Evolutionary conservation across 2,888 invertebrate genomes (phyloP), one percentile per base, ranked within the genome.

Genomic region (Sympetrum striolatum): DNA sequence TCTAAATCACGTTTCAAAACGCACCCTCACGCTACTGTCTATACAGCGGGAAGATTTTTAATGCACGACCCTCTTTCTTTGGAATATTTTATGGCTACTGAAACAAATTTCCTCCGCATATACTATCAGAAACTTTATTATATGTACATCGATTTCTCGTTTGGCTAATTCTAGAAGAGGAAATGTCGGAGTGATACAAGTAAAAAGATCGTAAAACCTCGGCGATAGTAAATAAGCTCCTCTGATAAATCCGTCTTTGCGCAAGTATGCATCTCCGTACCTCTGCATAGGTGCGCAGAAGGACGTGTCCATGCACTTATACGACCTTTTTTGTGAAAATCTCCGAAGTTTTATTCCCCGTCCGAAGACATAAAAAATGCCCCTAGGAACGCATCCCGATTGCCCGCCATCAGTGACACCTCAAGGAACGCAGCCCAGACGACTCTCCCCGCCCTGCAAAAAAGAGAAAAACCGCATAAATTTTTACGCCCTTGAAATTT

Each of bases 401-500:
- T 60, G 86, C 60, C 37, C n/a, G 37, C 86, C 60, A 86, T 86
- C 86, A 37, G 58, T 39, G 86, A 86, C 86, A 60, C 86, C 86
- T 64, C 37, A n/a, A 86, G 37, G 35, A 86, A 37, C 86, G 58
- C 60, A 60, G 3, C 60, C 18, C 82, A 22, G 8, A 22, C 58
- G 82, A 82, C 58, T 64, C 58, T 60, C 60, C 31, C n/a, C 53
- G 18, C 37, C 10, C 64, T 37, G 60, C 3, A 86, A 60, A 60
- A 86, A 15, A 18, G 53, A 53, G 53, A 18, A 86, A 86, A 64
- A 60, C 5, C 0, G 31, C 5, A 60, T 86, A 86, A 86, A 86
- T 86, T 86, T 53, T 86, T 86, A 86, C 31, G 58, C 60, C 86
- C 86, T 64, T 86, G 86, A 86, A 86, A 86, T 86, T 86, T 86